Evolutionary conservation across 2,113 vertebrate species (phyloP).

Genomic region (Podarcis raffonei): DNA sequence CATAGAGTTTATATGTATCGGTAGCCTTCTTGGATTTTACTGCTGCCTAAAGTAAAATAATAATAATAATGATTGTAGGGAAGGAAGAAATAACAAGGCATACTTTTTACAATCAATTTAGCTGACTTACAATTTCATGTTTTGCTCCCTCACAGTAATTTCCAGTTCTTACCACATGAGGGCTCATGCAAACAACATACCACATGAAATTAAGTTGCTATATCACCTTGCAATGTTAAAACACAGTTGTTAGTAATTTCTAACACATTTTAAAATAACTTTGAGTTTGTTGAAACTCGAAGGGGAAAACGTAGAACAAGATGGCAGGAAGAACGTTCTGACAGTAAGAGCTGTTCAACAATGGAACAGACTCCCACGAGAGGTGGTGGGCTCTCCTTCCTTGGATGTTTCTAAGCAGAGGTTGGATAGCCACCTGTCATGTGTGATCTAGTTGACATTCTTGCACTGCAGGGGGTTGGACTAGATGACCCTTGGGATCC

Average conservation of each 20-base stretch:
- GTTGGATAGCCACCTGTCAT: no score
- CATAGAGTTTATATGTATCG: conserved; percentile 90
- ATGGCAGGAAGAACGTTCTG: neutral
- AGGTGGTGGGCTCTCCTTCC: no score
- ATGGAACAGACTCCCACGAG: no score
- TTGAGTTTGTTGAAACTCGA: neutral
- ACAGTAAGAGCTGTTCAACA: no score
- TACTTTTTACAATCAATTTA: conserved; percentile 9
- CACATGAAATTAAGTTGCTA: neutral
- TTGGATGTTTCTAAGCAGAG: no score
- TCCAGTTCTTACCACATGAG: neutral
- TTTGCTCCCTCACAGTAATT: neutral
- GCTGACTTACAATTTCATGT: neutral
- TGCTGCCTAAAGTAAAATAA: conserved; percentile 80
- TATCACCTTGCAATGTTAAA: neutral
- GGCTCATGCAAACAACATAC: conserved; percentile 5
- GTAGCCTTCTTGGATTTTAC: conserved; percentile 97
- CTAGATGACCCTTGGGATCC: no score
- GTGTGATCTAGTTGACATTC: no score
- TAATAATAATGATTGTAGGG: conserved; percentile 38
- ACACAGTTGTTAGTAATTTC: neutral
- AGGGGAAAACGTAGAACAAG: neutral
- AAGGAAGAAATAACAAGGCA: neutral
- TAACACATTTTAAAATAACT: neutral
- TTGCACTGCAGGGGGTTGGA: no score